Base-by-base conservation (phyloP, 2,797 vertebrate genomes). In the Calcarius lapponicus region DNA sequence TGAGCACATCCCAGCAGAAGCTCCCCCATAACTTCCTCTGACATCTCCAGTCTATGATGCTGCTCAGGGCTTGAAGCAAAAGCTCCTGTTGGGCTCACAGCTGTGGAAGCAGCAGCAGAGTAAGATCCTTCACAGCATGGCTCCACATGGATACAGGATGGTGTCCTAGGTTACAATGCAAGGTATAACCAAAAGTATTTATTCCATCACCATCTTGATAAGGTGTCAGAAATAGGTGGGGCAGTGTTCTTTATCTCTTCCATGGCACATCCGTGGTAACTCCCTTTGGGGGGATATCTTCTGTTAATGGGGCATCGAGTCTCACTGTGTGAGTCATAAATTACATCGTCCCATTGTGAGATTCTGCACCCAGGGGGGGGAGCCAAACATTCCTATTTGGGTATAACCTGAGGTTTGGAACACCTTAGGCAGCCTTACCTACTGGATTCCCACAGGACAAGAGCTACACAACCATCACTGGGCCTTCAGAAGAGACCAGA, bases 31-130 rank as follows among this genome's bases (percentile, higher is more conserved):
- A 43, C n/a, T 65, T 69, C 17, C 38, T 75, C 61, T 48, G 38
- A 50, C 19, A 7, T n/a, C 51, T 71, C 36, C 21, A 48, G 19
- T 28, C 24, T 1, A 0, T 25, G 29, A 20, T 66, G 58, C 70
- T 0, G 1, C 25, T 42, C 42, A 75, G 29, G 36, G 38, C 60
- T 74, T 0, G 0, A 48, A 64, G 70, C 65, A 54, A 65, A 47
- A 53, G 58, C 53, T 86, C 36, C 47, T 22, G 3, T 24, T 11
- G 28, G 40, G 57, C 31, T 90, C 40, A 25, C 60, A 48, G 43
- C 31, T 2, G 11, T 43, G 69, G 32, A 56, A 72, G 34, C 4
- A 57, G 85, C 28, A 57, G 36, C 53, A 36, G 57, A 0, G 2
- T 43, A 12, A 42, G 62, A 32, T 69, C 24, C 45, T 9, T 60